phyloP scores from a whole-genome alignment of 2,888 invertebrate species.

The Drosophila algonquin region DNA sequence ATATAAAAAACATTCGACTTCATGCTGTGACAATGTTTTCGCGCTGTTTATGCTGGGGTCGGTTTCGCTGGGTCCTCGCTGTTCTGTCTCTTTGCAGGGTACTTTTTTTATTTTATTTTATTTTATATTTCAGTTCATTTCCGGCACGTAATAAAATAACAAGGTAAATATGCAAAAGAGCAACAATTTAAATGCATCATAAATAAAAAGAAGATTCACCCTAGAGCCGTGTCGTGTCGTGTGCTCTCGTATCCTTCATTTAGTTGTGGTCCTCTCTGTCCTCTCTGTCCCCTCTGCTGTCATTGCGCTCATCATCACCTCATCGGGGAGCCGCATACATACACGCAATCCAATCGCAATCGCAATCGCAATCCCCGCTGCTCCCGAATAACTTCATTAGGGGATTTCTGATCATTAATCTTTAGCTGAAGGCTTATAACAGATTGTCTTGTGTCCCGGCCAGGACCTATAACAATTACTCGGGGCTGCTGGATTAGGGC shows the following conservation, averaged over 20 bases:
- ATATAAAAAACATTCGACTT: conserved; percentile 77
- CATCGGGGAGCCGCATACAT: neutral
- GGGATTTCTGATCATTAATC: conserved; percentile 70
- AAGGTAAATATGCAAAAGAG: conserved; percentile 71
- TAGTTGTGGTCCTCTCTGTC: conserved; percentile 2
- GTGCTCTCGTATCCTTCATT: conserved; percentile 2
- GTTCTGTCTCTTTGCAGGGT: neutral
- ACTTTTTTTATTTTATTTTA: conserved; percentile 35
- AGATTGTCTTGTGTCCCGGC: conserved; percentile 43
- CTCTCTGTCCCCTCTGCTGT: conserved; percentile 10
- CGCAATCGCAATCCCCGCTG: conserved; percentile 10
- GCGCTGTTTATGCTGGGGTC: conserved; percentile 67
- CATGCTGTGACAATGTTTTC: conserved; percentile 78
- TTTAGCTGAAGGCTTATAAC: conserved; percentile 41
- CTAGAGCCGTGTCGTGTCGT: neutral
- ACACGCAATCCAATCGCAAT: conserved; percentile 5
- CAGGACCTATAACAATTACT: conserved; percentile 62
- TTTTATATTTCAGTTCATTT: conserved; percentile 73
- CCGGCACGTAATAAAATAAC: conserved; percentile 76
- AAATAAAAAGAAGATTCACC: conserved; percentile 53
- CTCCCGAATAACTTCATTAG: conserved; percentile 51
- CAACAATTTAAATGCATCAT: conserved; percentile 60
- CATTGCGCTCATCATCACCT: conserved; percentile 12
- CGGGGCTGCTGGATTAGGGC: conserved; percentile 27
- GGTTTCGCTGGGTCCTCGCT: conserved; percentile 16